Evolutionary conservation across 2,113 vertebrate genomes (phyloP).

Genomic region (Thinocorus orbignyianus): DNA sequence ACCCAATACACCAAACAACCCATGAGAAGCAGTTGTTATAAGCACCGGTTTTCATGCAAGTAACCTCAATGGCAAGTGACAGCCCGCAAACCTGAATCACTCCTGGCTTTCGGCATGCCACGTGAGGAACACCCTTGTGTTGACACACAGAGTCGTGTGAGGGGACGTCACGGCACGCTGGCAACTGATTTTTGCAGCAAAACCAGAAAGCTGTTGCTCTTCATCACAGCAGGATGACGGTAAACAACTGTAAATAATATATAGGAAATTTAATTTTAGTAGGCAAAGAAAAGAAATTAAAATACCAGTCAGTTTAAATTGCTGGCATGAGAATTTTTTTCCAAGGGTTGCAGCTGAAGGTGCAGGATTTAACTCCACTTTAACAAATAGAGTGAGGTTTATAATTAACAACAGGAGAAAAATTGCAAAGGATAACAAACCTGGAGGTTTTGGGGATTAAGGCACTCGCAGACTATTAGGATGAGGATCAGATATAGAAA

Average conservation of each 20-base stretch:
- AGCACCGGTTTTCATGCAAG: neutral
- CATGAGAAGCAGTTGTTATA: fast-evolving
- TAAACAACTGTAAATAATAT: neutral
- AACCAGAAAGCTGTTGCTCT: neutral
- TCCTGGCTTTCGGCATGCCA: fast-evolving
- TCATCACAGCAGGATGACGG: neutral
- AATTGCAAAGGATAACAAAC: neutral
- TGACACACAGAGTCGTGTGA: neutral
- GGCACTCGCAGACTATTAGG: fast-evolving
- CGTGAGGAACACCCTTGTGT: neutral
- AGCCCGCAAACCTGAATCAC: neutral
- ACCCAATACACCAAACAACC: neutral
- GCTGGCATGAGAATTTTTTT: neutral
- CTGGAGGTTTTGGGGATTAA: neutral
- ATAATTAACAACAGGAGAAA: neutral
- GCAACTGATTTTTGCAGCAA: neutral
- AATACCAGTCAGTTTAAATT: neutral
- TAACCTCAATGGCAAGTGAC: neutral
- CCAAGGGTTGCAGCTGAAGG: neutral
- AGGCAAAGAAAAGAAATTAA: neutral
- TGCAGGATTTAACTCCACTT: neutral
- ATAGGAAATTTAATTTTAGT: neutral
- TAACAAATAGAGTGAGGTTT: neutral
- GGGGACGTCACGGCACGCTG: neutral
- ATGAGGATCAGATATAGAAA: neutral